These are phyloP conservation scores for Perca flavescens DNA, from an alignment of 2,113 vertebrate species.

Conservation along the genomic window DNA sequence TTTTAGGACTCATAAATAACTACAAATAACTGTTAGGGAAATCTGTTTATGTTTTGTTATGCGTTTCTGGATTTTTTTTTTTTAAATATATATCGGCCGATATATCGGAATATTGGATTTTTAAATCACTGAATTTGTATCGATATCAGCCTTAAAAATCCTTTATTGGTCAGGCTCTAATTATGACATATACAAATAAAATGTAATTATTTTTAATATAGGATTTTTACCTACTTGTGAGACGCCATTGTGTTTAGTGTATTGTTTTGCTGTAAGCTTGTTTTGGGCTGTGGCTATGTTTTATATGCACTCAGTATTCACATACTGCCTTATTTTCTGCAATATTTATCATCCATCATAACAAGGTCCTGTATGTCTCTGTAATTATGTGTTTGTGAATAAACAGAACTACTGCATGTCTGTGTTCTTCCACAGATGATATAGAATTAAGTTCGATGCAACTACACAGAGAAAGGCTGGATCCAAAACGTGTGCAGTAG, in stretches of 20 bases:
- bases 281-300: neutral
- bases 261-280: too few relatives aligned
- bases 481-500: neutral
- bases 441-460: slow-evolving; percentile 12
- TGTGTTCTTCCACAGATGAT: slow-evolving; percentile 10
- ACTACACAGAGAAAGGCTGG: neutral
- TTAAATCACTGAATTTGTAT: too few relatives aligned
- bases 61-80: too few relatives aligned
- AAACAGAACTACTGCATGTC: neutral
- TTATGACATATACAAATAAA: neutral
- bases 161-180: too few relatives aligned
- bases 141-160: too few relatives aligned
- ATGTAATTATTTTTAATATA: neutral
- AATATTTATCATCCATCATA: slow-evolving; percentile 10
- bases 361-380: neutral
- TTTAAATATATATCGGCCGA: too few relatives aligned
- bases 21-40: too few relatives aligned
- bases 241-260: neutral
- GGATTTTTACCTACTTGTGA: neutral
- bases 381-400: slow-evolving; percentile 7
- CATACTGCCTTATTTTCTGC: neutral
- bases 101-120: too few relatives aligned
- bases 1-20: too few relatives aligned
- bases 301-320: neutral
- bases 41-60: too few relatives aligned